Base-by-base conservation (phyloP, 2,113 vertebrate genomes). In the Jacana jacana region DNA sequence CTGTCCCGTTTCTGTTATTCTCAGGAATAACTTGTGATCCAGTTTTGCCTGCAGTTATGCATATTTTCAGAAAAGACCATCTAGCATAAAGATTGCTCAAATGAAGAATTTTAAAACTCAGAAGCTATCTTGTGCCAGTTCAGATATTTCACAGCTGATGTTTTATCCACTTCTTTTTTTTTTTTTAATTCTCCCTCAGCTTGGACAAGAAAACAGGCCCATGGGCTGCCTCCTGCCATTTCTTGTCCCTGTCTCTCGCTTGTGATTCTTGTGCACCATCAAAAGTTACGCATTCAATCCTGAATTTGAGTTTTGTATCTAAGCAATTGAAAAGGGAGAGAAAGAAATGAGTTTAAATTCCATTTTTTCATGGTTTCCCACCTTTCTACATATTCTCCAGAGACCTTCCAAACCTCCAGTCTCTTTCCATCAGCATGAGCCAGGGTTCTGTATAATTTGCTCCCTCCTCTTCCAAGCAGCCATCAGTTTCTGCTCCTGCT, bases 161-260 rank as follows among this genome's bases (percentile, higher is more conserved):
- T 49, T 60, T 73, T 65, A 58, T 25, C 27, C 19, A 7, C 33
- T 40, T 42, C 7, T 76, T 75, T 31, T 52, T 35, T 66, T 18
- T 14, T 68, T n/a, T n/a, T n/a, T n/a, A n/a, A n/a, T n/a, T 61
- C 31, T 55, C 20, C 23, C 37, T 88, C 40, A 66, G 4, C 22
- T 55, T 35, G 25, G 10, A 40, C 63, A 81, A 85, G 25, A 37
- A 66, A 66, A 66, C 40, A 28, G n/a, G 13, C 54, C 7, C 57
- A 7, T 15, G 30, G 19, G 7, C 23, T 65, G 7, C 37, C 46
- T 87, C 6, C 48, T 15, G 10, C 20, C 51, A 30, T 66, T 70
- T 60, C 78, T 57, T 13, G 42, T 55, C 11, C 6, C 5, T 16
- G 1, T 11, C 18, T 68, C 40, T 64, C 1, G 0, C 12, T 11